phyloP scores from a whole-genome alignment of 2,797 vertebrate species.

The Spatula clypeata region DNA sequence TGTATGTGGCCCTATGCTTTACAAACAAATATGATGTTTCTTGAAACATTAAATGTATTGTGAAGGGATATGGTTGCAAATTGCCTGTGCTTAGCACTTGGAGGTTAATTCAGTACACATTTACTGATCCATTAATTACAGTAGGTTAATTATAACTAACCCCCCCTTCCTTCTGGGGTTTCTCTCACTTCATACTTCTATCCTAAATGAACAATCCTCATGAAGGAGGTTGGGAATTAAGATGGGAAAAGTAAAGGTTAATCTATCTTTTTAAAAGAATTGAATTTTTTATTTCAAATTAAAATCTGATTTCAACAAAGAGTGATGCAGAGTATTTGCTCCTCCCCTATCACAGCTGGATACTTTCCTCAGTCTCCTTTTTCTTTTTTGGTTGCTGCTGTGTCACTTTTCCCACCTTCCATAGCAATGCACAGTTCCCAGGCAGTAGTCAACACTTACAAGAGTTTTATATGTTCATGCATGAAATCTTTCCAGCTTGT shows the following conservation, averaged over 20 bases:
- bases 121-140: neutral
- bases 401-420: neutral
- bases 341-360: neutral
- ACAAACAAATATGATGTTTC: neutral
- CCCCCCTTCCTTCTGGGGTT: neutral
- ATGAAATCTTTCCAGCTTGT: neutral
- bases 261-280: neutral
- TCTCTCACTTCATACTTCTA: neutral
- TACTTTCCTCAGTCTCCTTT: fast-evolving
- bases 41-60: neutral
- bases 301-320: neutral
- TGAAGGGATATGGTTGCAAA: neutral
- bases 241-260: neutral
- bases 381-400: neutral
- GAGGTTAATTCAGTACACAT: neutral
- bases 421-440: neutral
- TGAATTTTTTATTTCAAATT: neutral
- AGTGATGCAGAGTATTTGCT: neutral
- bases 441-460: neutral
- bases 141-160: neutral
- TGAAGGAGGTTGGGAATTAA: neutral
- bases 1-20: neutral
- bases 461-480: neutral
- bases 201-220: neutral
- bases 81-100: neutral